phyloP scores from a whole-genome alignment of 1,140 invertebrate genomes.

The Drosophila ironensis region DNA sequence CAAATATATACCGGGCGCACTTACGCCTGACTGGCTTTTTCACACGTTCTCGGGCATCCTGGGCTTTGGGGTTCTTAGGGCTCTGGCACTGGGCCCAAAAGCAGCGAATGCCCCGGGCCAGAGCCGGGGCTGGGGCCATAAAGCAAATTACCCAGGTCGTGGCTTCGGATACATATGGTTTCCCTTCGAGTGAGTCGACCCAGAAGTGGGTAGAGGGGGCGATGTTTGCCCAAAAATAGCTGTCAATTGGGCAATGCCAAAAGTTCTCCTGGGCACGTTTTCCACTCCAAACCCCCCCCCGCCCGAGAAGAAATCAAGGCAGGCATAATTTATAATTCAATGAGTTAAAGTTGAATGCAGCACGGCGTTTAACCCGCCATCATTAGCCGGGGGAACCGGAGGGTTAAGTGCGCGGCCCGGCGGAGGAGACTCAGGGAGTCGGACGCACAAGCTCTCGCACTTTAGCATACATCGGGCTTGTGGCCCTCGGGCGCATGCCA shows the following conservation, averaged over 20 bases:
- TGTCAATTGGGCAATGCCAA: conserved; percentile 71
- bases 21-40: conserved; percentile 75
- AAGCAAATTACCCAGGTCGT: conserved; percentile 67
- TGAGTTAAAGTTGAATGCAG: conserved; percentile 77
- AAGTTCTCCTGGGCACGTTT: conserved; percentile 61
- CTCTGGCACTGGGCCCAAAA: conserved; percentile 19
- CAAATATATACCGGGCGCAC: conserved; percentile 51
- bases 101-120: conserved; percentile 14
- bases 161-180: conserved; percentile 42
- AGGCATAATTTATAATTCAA: conserved; percentile 77
- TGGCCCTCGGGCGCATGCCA: conserved; percentile 72
- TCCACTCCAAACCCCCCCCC: conserved; percentile 9
- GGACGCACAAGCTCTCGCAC: not conserved
- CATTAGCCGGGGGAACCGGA: conserved; percentile 19
- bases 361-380: conserved; percentile 50
- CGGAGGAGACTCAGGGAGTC: too few relatives aligned
- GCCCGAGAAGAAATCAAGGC: conserved; percentile 28
- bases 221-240: conserved; percentile 42
- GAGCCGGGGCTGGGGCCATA: conserved; percentile 52
- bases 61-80: conserved; percentile 1
- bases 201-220: not conserved
- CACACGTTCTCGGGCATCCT: conserved; percentile 62
- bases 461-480: conserved; percentile 4
- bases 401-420: conserved; percentile 17
- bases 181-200: not conserved